Evolutionary conservation across 2,113 vertebrate genomes (phyloP), one percentile per base, ranked within the genome.

Genomic region (Sceloporus tristichus): DNA sequence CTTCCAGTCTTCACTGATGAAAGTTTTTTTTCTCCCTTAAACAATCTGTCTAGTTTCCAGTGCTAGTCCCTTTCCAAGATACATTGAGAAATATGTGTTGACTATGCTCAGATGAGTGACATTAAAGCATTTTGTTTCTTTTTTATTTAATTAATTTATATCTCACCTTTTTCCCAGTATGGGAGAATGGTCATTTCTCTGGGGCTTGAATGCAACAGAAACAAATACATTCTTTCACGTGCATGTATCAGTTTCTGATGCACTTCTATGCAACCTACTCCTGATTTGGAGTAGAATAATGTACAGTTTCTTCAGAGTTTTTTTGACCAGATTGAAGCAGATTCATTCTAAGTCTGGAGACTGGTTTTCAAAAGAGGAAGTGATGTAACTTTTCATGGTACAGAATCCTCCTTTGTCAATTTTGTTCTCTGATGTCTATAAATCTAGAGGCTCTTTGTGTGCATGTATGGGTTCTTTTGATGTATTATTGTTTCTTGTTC

Each of bases 381-480:
- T 4, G n/a, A 48, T 38, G 74, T 27, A 21, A 25, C 73, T 89
- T 83, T 78, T 90, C 38, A 38, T 65, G 56, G 90, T 87, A 88
- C 1, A 27, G 75, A 93, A 59, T 79, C 56, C 48, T 83, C 65
- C 75, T 91, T 78, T 91, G 23, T 73, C 82, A 59, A 25, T 40
- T 92, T 86, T 89, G 73, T 84, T 87, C 65, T 88, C 34, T 0
- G 1, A 78, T 87, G 56, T 77, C 71, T 79, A 80, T 92, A 90
- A n/a, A 54, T 5, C 66, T 14, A 89, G 87, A 78, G n/a, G 77
- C 79, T 56, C 40, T 93, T 88, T 91, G 78, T 77, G 23, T 0
- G 0, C 84, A 23, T 90, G 38, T 78, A 40, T 38, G 75, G 56
- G n/a, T 56, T 70, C 84, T 2, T 83, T 84, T 88, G 65, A 77